Evolutionary conservation across 2,888 invertebrate genomes (phyloP).

Genomic region (Latheticus oryzae): DNA sequence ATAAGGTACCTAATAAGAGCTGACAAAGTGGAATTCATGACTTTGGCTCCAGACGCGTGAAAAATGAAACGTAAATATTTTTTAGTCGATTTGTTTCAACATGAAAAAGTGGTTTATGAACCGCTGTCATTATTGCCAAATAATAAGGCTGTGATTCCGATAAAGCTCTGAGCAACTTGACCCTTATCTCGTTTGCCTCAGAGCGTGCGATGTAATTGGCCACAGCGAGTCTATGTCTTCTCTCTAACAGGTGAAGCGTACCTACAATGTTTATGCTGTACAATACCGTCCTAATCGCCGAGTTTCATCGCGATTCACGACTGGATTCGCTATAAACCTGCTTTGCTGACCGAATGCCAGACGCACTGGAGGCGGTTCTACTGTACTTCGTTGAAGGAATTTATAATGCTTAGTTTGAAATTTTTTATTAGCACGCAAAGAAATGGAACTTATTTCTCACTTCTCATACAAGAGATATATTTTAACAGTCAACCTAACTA

Average conservation of each 20-base stretch:
- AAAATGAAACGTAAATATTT: slow-evolving; percentile 36
- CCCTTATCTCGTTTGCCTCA: slow-evolving; percentile 46
- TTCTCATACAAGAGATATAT: slow-evolving; percentile 5
- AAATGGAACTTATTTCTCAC: not conserved
- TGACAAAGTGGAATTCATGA: slow-evolving; percentile 55
- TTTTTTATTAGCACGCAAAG: too few relatives aligned
- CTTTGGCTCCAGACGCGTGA: slow-evolving; percentile 39
- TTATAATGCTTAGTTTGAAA: too few relatives aligned
- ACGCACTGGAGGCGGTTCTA: slow-evolving; percentile 26
- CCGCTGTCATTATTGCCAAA: slow-evolving; percentile 44
- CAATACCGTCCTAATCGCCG: slow-evolving; percentile 43
- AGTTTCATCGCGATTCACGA: slow-evolving; percentile 46
- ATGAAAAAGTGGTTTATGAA: slow-evolving; percentile 9
- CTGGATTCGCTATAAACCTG: slow-evolving; percentile 38
- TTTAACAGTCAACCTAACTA: too few relatives aligned
- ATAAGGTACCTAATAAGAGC: slow-evolving; percentile 53
- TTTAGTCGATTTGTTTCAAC: slow-evolving; percentile 19
- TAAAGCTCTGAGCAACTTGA: slow-evolving; percentile 48
- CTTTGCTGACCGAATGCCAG: slow-evolving; percentile 22
- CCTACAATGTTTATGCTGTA: slow-evolving; percentile 34
- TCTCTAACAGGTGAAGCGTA: slow-evolving; percentile 43
- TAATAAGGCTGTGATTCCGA: slow-evolving; percentile 46
- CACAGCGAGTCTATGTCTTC: slow-evolving; percentile 42
- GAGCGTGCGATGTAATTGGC: slow-evolving; percentile 44
- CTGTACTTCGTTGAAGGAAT: too few relatives aligned